Evolutionary conservation across 2,888 invertebrate genomes (phyloP).

Genomic region (Drosophila pegasa): DNA sequence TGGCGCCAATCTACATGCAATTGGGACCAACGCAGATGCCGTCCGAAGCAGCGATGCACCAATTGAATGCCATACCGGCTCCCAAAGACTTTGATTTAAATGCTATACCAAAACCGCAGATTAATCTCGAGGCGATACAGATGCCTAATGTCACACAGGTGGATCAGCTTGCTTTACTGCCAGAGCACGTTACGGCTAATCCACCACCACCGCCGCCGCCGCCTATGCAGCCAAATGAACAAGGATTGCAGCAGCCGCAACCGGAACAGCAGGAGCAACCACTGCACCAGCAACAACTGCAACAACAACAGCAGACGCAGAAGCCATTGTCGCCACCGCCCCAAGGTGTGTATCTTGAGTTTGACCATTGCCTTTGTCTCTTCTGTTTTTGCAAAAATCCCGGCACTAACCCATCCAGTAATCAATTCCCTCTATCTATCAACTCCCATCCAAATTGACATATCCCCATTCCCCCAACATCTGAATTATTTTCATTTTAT

Average conservation of each 20-base stretch:
- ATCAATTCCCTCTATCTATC: not conserved
- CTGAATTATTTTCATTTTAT: constrained; percentile 50
- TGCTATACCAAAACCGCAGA: constrained; percentile 87
- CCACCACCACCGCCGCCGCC: constrained; percentile 70
- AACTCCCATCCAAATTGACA: constrained; percentile 8
- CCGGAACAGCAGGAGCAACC: constrained; percentile 28
- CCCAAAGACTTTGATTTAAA: constrained; percentile 87
- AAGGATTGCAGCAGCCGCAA: constrained; percentile 36
- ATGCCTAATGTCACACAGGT: constrained; percentile 83
- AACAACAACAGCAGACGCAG: constrained; percentile 25
- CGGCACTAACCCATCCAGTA: constrained; percentile 17
- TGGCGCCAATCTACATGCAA: constrained; percentile 84
- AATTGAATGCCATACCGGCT: constrained; percentile 88
- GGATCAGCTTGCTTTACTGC: constrained; percentile 52
- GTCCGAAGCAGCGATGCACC: constrained; percentile 84
- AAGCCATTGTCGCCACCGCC: constrained; percentile 41
- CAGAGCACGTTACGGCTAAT: constrained; percentile 57
- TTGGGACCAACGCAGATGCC: constrained; percentile 72
- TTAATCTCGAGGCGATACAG: constrained; percentile 87
- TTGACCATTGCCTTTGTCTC: constrained; percentile 27
- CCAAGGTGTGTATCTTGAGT: constrained; percentile 70
- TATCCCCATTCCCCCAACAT: constrained; percentile 8
- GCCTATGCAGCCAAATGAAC: constrained; percentile 52
- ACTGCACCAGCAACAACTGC: constrained; percentile 25
- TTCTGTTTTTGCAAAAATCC: constrained; percentile 45